A percentile compares a stretch with the other conserved stretches of the same genome.
Evolutionary conservation across 1,140 invertebrate species (phyloP).

Genomic region (Leptoteleia sp.): DNA sequence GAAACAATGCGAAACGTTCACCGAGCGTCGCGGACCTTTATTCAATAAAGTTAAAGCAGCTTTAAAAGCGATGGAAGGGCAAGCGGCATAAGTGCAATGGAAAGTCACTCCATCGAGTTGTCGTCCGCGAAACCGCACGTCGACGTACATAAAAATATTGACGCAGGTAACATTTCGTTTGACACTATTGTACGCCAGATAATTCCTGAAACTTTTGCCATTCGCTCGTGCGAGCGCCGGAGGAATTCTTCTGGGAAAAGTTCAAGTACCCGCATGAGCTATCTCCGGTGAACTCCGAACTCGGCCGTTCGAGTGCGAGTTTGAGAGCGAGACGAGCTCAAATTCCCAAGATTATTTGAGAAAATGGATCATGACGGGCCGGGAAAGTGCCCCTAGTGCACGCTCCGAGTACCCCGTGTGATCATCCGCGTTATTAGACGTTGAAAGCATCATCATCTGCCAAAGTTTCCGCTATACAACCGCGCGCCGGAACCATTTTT

Average conservation of each 20-base stretch:
- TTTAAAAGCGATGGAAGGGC: no score
- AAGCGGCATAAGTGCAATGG: constrained; percentile 7
- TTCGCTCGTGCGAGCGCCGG: constrained; percentile 51
- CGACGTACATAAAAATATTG: constrained; percentile 52
- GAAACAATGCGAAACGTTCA: no score
- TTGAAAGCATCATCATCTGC: constrained; percentile 56
- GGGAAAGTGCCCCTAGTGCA: constrained; percentile 60
- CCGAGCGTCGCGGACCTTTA: no score
- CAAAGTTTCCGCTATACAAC: constrained; percentile 38
- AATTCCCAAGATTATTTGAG: constrained; percentile 65
- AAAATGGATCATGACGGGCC: constrained; percentile 64
- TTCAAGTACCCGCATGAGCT: constrained; percentile 64
- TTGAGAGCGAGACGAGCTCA: constrained; percentile 49
- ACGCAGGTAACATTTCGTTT: constrained; percentile 57
- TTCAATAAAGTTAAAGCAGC: no score
- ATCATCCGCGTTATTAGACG: constrained; percentile 63
- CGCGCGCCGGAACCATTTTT: constrained; percentile 26
- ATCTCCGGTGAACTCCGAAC: constrained; percentile 53
- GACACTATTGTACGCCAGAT: constrained; percentile 43
- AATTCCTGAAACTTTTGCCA: constrained; percentile 62
- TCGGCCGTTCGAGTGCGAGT: constrained; percentile 45
- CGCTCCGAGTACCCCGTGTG: constrained; percentile 50
- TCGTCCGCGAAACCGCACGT: constrained; percentile 1
- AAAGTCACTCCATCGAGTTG: constrained; percentile 20
- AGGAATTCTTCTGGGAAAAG: constrained; percentile 60